Percentiles rank a stretch among this genome's conserved stretches.
These are phyloP conservation scores for Patella pellucida DNA, from an alignment of 2,888 invertebrate genomes.

Conservation along the genomic window DNA sequence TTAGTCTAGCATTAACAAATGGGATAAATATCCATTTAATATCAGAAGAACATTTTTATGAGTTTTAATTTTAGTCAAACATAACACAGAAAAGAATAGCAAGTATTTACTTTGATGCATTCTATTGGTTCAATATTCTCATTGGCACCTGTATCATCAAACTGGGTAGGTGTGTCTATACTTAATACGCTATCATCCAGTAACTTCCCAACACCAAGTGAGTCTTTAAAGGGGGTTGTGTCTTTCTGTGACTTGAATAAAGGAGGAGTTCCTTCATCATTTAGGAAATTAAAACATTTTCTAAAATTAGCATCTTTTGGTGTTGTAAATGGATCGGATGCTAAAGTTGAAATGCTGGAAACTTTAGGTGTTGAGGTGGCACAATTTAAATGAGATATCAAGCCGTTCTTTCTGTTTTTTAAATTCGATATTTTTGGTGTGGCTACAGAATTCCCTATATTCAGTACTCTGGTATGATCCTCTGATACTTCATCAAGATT, in stretches of 20 bases:
- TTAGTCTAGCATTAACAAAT: too few relatives aligned
- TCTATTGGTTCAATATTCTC: neutral
- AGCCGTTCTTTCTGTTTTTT: too few relatives aligned
- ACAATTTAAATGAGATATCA: too few relatives aligned
- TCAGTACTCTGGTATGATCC: too few relatives aligned
- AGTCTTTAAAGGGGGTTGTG: neutral
- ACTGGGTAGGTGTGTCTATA: neutral
- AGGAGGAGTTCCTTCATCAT: constrained; percentile 13
- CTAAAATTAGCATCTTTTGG: constrained; percentile 4
- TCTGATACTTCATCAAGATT: too few relatives aligned
- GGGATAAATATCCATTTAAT: too few relatives aligned
- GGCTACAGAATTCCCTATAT: too few relatives aligned
- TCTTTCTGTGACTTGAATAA: constrained; percentile 14
- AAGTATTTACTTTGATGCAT: neutral
- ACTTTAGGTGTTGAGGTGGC: too few relatives aligned
- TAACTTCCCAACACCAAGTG: neutral
- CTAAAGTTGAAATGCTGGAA: neutral
- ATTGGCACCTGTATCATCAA: neutral
- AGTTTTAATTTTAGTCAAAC: too few relatives aligned
- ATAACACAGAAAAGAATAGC: too few relatives aligned
- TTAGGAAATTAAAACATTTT: neutral
- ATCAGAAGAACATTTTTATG: too few relatives aligned
- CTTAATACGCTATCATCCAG: neutral
- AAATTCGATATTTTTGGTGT: too few relatives aligned
- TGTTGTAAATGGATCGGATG: neutral